Evolutionary conservation across 2,797 vertebrate species (phyloP).

Genomic region (Micrastur ruficollis): DNA sequence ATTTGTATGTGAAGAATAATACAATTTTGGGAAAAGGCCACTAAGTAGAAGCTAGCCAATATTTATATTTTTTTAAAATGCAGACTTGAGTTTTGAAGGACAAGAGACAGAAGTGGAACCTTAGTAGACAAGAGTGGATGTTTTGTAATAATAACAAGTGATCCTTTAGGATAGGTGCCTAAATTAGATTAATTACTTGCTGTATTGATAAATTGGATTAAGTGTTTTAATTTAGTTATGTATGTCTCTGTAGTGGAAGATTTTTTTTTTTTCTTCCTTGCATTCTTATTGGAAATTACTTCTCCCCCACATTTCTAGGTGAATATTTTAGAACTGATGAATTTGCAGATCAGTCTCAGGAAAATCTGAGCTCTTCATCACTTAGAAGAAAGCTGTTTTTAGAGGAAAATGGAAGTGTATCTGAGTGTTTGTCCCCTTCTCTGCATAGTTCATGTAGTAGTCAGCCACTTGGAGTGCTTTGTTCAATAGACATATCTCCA

Average conservation of each 20-base stretch:
- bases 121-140: neutral
- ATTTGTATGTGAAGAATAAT: neutral
- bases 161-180: neutral
- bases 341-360: slow-evolving; percentile 86
- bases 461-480: slow-evolving; percentile 70
- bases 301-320: slow-evolving; percentile 66
- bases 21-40: neutral
- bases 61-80: neutral
- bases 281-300: neutral
- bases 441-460: slow-evolving; percentile 70
- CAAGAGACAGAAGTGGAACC: neutral
- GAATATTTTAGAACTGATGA: slow-evolving; percentile 88
- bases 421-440: slow-evolving; percentile 85
- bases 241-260: neutral
- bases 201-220: neutral
- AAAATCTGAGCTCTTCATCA: slow-evolving; percentile 94
- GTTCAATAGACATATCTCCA: slow-evolving; percentile 83
- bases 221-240: neutral
- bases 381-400: slow-evolving; percentile 94
- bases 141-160: neutral
- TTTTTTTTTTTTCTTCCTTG: neutral
- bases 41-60: neutral
- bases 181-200: neutral
- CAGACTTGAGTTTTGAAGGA: neutral
- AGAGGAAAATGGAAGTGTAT: slow-evolving; percentile 87